These are phyloP conservation scores for Aplysia californica DNA, from an alignment of 1,140 invertebrate genomes.

Conservation along the genomic window DNA sequence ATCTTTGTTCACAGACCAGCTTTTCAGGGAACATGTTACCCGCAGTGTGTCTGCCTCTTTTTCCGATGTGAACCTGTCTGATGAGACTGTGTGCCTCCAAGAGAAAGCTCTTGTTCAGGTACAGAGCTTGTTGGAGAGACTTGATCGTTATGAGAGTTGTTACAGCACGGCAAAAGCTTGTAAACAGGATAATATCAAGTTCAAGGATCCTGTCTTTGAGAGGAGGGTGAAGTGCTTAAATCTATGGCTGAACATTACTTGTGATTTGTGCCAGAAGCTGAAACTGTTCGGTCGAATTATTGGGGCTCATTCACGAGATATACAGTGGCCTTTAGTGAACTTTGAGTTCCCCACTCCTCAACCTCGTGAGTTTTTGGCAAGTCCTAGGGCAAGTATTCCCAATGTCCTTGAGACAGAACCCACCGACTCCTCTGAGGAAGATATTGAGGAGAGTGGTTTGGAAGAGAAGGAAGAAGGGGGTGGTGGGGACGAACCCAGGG, in stretches of 20 bases:
- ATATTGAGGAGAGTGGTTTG: slow-evolving; percentile 29
- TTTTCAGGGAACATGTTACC: not conserved
- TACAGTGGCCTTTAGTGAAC: slow-evolving; percentile 65
- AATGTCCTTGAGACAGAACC: slow-evolving; percentile 40
- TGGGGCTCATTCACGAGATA: slow-evolving; percentile 67
- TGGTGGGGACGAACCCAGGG: not conserved
- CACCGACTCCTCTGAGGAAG: slow-evolving; percentile 27
- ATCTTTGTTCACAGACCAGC: not conserved
- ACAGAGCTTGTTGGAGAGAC: slow-evolving; percentile 75
- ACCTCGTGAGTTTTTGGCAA: slow-evolving; percentile 2
- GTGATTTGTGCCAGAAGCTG: slow-evolving; percentile 83
- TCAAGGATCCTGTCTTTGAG: slow-evolving; percentile 76
- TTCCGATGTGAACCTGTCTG: slow-evolving; percentile 40
- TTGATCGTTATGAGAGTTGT: slow-evolving; percentile 81
- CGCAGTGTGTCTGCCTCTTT: slow-evolving; percentile 45
- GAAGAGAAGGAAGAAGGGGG: slow-evolving; percentile 11
- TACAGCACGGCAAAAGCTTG: slow-evolving; percentile 88
- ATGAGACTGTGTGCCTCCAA: slow-evolving; percentile 43
- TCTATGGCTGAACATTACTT: slow-evolving; percentile 90
- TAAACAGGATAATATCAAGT: slow-evolving; percentile 78
- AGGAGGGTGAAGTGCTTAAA: slow-evolving; percentile 82
- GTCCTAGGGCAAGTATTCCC: slow-evolving; percentile 36
- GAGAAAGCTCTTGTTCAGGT: slow-evolving; percentile 79
- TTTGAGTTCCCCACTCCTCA: slow-evolving; percentile 41
- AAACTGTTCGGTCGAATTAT: slow-evolving; percentile 82